Base-by-base conservation (phyloP, 2,113 vertebrate genomes). In the Andinoacara biseriatus region DNA sequence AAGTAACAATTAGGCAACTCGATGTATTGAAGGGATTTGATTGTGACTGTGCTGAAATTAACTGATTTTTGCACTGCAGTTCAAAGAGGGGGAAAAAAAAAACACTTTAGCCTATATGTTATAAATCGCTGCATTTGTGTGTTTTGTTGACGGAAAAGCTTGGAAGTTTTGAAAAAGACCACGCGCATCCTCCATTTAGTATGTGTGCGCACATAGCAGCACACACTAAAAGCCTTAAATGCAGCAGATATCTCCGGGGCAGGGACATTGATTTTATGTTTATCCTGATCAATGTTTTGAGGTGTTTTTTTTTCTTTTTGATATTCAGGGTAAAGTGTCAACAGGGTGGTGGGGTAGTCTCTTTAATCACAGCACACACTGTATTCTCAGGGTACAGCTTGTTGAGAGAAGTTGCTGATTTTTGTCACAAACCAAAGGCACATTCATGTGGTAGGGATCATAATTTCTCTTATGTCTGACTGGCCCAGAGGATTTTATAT, bases 311-410 rank as follows among this genome's bases (percentile, higher is more conserved):
- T 49, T 49, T 43, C 85, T 81, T 89, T 79, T 86, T 86, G 52
- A 74, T 88, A 84, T 93, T 84, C 74, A 87, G 88, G 92, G 85
- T 89, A 67, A 90, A 60, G 76, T 80, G 83, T 74, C 74, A 87
- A 76, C 11, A 63, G 75, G 92, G 89, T 92, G 87, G 83, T 86
- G 87, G 91, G 93, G 83, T 87, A 84, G 62, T 61, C 81, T 78
- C 81, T 90, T 90, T 61, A 80, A 87, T 91, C 85, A 46, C 83
- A 65, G 89, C 91, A 90, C 86, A 91, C 93, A 94, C 94, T 94
- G 94, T 95, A 91, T 93, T 90, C 89, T 86, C 93, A 78, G 89
- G 89, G 87, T 94, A 92, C 92, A 74, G 93, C 86, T 83, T 89
- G 76, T 20, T 38, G 78, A 90, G 38, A 26, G 57, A 52, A 29